A percentile compares a stretch with the other conserved stretches of the same genome.
phyloP scores from a whole-genome alignment of 1,140 invertebrate genomes.

The Cydia amplana region DNA sequence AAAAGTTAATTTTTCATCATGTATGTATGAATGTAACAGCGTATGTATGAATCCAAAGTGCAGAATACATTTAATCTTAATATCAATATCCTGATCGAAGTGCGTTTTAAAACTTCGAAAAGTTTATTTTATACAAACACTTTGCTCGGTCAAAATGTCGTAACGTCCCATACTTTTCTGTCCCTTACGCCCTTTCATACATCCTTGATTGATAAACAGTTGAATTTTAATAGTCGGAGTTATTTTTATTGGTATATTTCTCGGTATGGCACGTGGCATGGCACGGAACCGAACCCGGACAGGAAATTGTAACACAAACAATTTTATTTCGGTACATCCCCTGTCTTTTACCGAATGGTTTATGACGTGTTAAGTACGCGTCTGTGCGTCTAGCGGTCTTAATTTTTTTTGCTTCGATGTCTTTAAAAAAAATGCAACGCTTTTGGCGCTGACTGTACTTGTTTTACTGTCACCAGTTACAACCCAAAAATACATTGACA shows the following conservation, averaged over 20 bases:
- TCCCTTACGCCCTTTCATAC: neutral
- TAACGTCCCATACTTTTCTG: neutral
- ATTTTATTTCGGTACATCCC: conserved; percentile 75
- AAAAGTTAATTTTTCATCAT: neutral
- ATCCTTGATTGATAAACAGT: conserved; percentile 30
- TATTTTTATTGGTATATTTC: conserved; percentile 75
- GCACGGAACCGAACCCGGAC: conserved; percentile 60
- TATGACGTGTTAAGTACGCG: conserved; percentile 27
- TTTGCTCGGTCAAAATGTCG: neutral
- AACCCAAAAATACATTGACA: no score
- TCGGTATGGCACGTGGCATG: conserved; percentile 67
- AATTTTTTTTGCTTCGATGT: neutral
- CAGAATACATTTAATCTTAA: neutral
- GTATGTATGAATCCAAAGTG: neutral
- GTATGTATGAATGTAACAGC: neutral
- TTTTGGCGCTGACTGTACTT: neutral
- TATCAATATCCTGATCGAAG: neutral
- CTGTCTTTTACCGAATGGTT: conserved; percentile 38
- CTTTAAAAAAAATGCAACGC: no score
- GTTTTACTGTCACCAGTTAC: neutral
- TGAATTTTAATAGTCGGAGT: conserved; percentile 58
- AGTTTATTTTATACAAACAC: neutral
- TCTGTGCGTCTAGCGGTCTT: neutral
- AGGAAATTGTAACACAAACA: conserved; percentile 75
- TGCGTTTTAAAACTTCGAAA: conserved; percentile 8